Evolutionary conservation across 2,797 vertebrate species (phyloP), one percentile per base, ranked within the genome.

Genomic region (Propithecus perrieri): DNA sequence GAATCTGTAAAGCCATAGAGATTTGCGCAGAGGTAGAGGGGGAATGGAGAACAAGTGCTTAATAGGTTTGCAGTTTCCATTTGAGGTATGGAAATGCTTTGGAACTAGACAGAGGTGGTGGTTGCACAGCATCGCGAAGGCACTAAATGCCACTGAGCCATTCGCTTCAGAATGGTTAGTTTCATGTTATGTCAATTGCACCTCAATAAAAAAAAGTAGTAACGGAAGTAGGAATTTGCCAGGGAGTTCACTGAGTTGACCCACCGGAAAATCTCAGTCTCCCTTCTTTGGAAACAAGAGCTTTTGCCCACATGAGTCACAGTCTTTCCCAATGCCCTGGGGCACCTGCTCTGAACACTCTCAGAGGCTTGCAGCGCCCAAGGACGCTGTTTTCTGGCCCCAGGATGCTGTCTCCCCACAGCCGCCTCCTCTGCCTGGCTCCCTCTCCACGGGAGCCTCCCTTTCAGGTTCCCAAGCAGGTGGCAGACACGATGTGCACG

Each of bases 401-500:
- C 26, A 78, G 20, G 55, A 24, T 26, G 86, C 85, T 76, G 46
- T 53, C 65, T 35, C 63, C 61, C 43, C 24, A 22, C 71, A 75
- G 65, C 38, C 10, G 59, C 53, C 75, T 75, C 69, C 41, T 86
- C 67, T 41, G 61, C 90, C 69, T 38, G 26, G 35, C 50, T 81
- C 41, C 50, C 55, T 12, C 63, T 74, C 57, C 43, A 43, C n/a
- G 8, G 59, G 65, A 80, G 65, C 55, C 53, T 67, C 26, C 75
- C 59, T 81, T 80, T 46, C 74, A 26, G 79, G 69, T 57, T 86
- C 78, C 57, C 4, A 2, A 92, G 61, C 55, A 78, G 50, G 59
- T n/a, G 11, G 24, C 72, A 90, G n/a, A 24, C 0, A 7, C 2
- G 1, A 20, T 63, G 18, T 0, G 53, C 4, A 4, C 1, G 0